Conservation (phyloP, 2,888 invertebrate genomes). For the Aporophyla nigra region DNA sequence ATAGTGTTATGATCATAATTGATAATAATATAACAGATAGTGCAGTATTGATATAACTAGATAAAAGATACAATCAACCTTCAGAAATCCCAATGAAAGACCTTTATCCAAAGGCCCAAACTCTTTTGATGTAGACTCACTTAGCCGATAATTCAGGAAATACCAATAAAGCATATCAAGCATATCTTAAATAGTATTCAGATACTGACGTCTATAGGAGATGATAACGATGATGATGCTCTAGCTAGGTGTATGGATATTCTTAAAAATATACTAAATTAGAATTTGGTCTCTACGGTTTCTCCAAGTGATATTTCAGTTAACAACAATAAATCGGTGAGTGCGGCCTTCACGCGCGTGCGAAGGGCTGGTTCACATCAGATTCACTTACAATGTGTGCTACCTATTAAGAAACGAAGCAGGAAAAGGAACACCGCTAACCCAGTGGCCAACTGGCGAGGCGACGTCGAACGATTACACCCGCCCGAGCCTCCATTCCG, state of each 20-base stretch:
- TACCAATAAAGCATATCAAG: background rate
- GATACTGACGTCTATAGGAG: no score
- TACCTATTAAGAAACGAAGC: slow-evolving; percentile 85
- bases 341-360: slow-evolving; percentile 25
- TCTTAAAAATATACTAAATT: background rate
- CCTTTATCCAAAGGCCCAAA: background rate
- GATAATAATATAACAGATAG: slow-evolving; percentile 17
- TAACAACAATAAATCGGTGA: slow-evolving; percentile 29
- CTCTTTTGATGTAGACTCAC: background rate
- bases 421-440: slow-evolving; percentile 90
- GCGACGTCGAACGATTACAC: slow-evolving; percentile 84
- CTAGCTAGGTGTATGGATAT: background rate
- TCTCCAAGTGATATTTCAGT: background rate
- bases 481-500: slow-evolving; percentile 85
- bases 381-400: slow-evolving; percentile 76
- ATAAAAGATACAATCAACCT: slow-evolving; percentile 3
- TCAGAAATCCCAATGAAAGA: slow-evolving; percentile 8
- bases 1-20: background rate
- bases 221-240: background rate
- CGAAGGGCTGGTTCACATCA: slow-evolving; percentile 66
- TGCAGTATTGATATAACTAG: slow-evolving; percentile 11
- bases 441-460: slow-evolving; percentile 90
- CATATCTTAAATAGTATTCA: background rate
- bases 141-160: background rate
- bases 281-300: background rate